These are phyloP conservation scores for Rousettus leschenaultii DNA, from an alignment of 2,113 vertebrate species.

Conservation along the genomic window DNA sequence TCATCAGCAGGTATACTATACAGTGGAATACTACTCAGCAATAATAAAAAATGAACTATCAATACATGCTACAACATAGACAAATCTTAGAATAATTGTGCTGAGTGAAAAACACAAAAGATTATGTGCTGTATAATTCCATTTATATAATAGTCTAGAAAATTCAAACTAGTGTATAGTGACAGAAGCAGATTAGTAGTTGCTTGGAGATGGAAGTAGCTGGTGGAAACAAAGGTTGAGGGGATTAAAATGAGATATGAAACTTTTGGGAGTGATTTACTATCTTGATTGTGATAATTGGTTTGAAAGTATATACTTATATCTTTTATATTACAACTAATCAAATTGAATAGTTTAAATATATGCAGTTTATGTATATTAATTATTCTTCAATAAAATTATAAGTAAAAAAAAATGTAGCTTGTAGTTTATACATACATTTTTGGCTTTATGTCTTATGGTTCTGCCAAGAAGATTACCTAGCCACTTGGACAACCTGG, in stretches of 20 bases:
- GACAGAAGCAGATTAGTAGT: background rate
- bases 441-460: background rate
- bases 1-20: background rate
- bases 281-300: background rate
- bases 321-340: background rate
- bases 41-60: background rate
- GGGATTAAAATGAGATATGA: background rate
- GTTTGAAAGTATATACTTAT: background rate
- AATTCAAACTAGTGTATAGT: background rate
- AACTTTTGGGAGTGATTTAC: background rate
- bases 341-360: background rate
- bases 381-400: too few relatives aligned
- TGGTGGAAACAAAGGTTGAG: rapidly evolving
- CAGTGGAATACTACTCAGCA: background rate
- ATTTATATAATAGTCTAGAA: background rate
- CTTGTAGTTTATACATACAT: background rate
- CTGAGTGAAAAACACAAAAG: background rate
- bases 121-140: background rate
- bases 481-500: background rate
- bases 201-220: background rate
- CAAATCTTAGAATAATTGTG: background rate
- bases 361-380: too few relatives aligned
- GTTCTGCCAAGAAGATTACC: background rate
- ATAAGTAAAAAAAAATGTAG: background rate
- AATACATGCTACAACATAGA: background rate